phyloP scores from a whole-genome alignment of 2,888 invertebrate genomes.

The Ashinkailepas kermadecensis region DNA sequence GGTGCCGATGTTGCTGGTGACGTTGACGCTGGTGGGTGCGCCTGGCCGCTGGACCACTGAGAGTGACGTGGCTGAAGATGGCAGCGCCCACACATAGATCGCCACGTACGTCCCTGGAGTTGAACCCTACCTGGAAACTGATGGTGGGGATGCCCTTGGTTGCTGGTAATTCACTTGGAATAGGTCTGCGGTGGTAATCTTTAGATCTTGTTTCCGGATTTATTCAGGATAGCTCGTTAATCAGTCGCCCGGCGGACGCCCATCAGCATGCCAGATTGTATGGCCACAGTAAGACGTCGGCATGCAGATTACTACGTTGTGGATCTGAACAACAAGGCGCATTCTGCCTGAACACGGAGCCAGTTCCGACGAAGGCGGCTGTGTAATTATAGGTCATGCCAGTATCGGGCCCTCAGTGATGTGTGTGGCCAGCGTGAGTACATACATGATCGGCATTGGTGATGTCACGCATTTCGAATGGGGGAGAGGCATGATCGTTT shows the following conservation, averaged over 20 bases:
- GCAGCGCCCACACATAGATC: too few species aligned
- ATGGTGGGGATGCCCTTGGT: not conserved
- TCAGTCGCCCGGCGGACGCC: not conserved
- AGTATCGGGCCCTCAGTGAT: too few species aligned
- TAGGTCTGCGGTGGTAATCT: not conserved
- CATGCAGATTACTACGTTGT: not conserved
- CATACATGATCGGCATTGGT: too few species aligned
- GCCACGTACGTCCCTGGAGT: too few species aligned
- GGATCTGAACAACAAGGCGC: not conserved
- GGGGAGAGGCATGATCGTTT: too few species aligned
- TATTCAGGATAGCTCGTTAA: not conserved
- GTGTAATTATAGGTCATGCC: not conserved
- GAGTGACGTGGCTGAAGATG: too few species aligned
- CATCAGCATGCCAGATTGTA: not conserved
- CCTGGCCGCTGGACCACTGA: too few species aligned
- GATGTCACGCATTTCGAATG: too few species aligned
- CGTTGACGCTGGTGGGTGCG: too few species aligned
- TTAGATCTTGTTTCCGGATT: not conserved
- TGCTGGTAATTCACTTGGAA: not conserved
- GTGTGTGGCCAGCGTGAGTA: too few species aligned
- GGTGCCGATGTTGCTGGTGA: too few species aligned
- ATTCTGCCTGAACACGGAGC: not conserved
- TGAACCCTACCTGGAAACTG: too few species aligned
- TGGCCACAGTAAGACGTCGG: not conserved
- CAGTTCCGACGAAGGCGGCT: not conserved